phyloP scores from a whole-genome alignment of 2,113 vertebrate genomes.

The Chloropsis cyanopogon region DNA sequence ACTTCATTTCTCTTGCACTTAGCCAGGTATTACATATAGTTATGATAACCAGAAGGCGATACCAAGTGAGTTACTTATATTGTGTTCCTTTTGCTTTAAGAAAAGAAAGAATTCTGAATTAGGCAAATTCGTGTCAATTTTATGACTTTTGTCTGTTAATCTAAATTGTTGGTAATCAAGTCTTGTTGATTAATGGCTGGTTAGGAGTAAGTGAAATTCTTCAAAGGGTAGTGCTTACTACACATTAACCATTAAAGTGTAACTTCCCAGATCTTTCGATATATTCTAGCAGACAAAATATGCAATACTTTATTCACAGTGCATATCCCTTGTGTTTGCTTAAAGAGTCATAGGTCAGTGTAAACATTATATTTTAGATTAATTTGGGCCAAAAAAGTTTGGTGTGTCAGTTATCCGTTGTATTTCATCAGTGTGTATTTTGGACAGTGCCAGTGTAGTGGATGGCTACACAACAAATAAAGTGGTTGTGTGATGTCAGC shows the following conservation, averaged over 20 bases:
- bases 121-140: not conserved
- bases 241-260: not conserved
- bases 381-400: not conserved
- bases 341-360: not conserved
- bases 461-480: not conserved
- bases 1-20: not conserved
- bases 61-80: not conserved
- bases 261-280: not conserved
- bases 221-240: not conserved
- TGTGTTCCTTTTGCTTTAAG: not conserved
- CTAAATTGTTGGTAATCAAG: not conserved
- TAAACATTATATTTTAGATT: not conserved
- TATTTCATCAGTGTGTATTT: not conserved
- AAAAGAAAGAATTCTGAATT: not conserved
- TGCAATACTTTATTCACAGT: not conserved
- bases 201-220: not conserved
- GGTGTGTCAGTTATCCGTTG: not conserved
- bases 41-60: not conserved
- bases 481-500: not conserved
- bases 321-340: not conserved
- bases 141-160: not conserved
- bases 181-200: not conserved
- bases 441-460: not conserved
- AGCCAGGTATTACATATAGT: not conserved
- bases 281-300: not conserved